These are phyloP conservation scores for Thereva nobilitata DNA, from an alignment of 2,888 invertebrate species.

Conservation along the genomic window DNA sequence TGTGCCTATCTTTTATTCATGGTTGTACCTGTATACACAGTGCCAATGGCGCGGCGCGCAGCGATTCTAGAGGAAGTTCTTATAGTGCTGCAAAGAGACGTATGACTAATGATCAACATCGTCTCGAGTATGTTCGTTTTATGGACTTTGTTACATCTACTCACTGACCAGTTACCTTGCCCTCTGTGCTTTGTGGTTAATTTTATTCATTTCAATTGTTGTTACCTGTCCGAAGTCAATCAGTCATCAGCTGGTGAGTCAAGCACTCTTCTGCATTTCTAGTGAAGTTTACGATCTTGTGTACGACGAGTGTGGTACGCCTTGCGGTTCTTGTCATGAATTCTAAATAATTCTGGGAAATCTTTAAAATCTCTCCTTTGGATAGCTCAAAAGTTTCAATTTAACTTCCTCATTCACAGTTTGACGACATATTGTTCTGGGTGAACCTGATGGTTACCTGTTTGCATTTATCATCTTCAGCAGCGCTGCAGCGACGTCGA, in stretches of 20 bases:
- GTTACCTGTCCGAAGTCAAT: constrained; percentile 27
- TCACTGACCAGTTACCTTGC: constrained; percentile 5
- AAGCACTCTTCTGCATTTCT: constrained; percentile 2
- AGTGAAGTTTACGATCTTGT: constrained; percentile 8
- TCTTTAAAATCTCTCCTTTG: background rate
- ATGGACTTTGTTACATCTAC: constrained; percentile 2
- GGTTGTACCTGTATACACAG: background rate
- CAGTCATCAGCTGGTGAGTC: constrained; percentile 21
- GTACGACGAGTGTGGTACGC: background rate
- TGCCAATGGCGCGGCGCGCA: background rate
- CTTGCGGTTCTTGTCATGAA: constrained; percentile 1
- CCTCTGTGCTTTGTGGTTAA: constrained; percentile 8
- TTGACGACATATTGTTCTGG: background rate
- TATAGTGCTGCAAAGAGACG: background rate
- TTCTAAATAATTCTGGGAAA: constrained; percentile 25
- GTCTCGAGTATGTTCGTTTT: background rate
- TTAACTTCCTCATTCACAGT: constrained; percentile 9
- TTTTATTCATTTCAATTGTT: constrained; percentile 16
- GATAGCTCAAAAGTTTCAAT: background rate
- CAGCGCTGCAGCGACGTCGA: no score
- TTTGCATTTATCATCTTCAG: background rate
- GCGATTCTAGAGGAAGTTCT: constrained; percentile 19
- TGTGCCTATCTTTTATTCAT: constrained; percentile 25
- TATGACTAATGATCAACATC: constrained; percentile 24
- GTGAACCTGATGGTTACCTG: constrained; percentile 5